Base-by-base conservation (phyloP, 1,140 invertebrate species). In the Brachionus koreanus region DNA sequence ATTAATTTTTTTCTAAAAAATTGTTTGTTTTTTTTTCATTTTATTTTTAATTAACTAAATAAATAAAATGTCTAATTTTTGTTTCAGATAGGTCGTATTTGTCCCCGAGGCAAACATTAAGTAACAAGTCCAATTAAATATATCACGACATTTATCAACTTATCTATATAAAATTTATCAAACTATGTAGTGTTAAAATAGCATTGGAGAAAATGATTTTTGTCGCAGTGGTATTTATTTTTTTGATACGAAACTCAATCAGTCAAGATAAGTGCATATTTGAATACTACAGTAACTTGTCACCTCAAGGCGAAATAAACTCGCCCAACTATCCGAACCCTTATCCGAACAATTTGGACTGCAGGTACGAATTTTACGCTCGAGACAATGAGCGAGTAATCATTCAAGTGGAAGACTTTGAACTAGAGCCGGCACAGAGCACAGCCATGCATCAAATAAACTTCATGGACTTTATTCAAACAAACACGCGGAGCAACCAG, bases 291-390 rank as follows among this genome's bases (percentile, higher is more conserved):
- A 57, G 46, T 13, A 13, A 19, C 29, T 65, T 79, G 33, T 42
- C 39, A 37, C 19, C 76, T 19, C 49, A 65, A 33, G 76, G 76
- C 37, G 76, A 79, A 79, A 52, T 79, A 13, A 57, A 79, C 39
- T 79, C 76, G 16, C 76, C 76, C 6, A 79, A 79, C 29, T 79
- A 79, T 61, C 76, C 76, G 29, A 79, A 79, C 10, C 49, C 76
- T 7, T 79, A 79, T 61, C 76, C 76, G 76, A 79, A 65, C 37
- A 79, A 79, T 37, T 29, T 79, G 23, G 35, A 79, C 39, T 79
- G 76, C 25, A 16, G 76, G 5, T 79, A 61, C 16, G 76, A 79
- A 65, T 79, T 79, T 19, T 61, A 79, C n/a, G 76, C 76, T 6
- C 19, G 25, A 37, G 76, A 79, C 9, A 79, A 79, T 19, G 76